Conservation (phyloP, 2,888 invertebrate species). For the Mechanitis messenoides region DNA sequence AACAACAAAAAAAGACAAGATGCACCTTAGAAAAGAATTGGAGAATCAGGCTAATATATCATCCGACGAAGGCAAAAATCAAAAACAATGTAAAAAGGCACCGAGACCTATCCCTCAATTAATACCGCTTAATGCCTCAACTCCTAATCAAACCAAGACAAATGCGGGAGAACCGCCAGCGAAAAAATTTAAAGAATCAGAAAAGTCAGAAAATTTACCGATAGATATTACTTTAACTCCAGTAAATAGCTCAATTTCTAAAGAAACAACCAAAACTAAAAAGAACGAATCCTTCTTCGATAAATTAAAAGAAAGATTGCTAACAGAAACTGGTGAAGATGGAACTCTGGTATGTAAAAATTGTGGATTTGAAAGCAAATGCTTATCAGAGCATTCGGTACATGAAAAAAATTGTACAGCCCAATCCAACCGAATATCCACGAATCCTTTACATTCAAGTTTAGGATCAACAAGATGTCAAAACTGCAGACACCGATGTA, state of each 20-base stretch:
- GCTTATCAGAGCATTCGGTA: constrained; percentile 86
- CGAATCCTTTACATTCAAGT: constrained; percentile 63
- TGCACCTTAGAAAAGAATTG: constrained; percentile 39
- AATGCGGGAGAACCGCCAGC: constrained; percentile 60
- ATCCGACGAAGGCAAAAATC: constrained; percentile 47
- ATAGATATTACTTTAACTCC: constrained; percentile 53
- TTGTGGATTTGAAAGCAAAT: constrained; percentile 87
- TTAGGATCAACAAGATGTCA: constrained; percentile 87
- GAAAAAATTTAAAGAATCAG: constrained; percentile 60
- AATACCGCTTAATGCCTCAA: constrained; percentile 79
- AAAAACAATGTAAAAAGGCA: constrained; percentile 54
- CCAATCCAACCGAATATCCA: constrained; percentile 56
- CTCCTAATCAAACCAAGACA: constrained; percentile 61
- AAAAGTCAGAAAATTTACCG: constrained; percentile 43
- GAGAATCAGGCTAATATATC: constrained; percentile 43
- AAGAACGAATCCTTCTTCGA: constrained; percentile 89
- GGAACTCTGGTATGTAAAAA: constrained; percentile 81
- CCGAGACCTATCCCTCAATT: constrained; percentile 84
- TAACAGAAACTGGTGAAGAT: constrained; percentile 79
- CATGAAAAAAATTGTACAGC: constrained; percentile 83
- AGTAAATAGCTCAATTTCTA: constrained; percentile 39
- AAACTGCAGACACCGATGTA: constrained; percentile 90
- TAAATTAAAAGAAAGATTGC: constrained; percentile 84
- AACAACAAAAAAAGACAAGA: constrained; percentile 42
- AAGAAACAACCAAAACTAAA: constrained; percentile 62